These are phyloP conservation scores for Geophilus truncorum DNA, from an alignment of 2,888 invertebrate species.

Conservation along the genomic window DNA sequence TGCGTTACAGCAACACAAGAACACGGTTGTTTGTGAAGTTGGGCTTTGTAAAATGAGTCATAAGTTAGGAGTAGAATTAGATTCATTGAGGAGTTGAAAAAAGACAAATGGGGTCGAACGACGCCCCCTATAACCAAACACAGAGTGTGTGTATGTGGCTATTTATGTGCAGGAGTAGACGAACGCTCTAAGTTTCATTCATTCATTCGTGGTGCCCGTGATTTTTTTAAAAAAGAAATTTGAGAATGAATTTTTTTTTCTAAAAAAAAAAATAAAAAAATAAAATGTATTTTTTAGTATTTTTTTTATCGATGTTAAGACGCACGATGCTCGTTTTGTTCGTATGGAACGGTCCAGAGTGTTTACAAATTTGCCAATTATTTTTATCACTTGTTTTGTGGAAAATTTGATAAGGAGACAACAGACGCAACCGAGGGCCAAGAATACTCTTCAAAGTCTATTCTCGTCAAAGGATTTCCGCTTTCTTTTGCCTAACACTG, in stretches of 20 bases:
- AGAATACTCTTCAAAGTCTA: background rate
- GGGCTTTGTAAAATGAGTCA: constrained; percentile 11
- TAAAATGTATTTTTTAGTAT: background rate
- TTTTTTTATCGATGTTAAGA: too few species aligned
- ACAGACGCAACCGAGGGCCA: background rate
- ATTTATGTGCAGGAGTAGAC: background rate
- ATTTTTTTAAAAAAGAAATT: background rate
- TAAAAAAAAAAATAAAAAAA: too few species aligned
- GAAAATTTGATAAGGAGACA: constrained; percentile 5
- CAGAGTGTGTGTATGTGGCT: background rate
- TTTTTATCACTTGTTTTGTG: constrained; percentile 5
- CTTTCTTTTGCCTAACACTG: constrained; percentile 3
- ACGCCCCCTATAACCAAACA: constrained; percentile 3
- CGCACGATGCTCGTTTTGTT: background rate
- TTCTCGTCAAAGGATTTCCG: constrained; percentile 16
- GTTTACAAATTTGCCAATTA: constrained; percentile 1
- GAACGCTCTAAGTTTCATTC: background rate
- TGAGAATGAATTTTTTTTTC: background rate
- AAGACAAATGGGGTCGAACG: background rate
- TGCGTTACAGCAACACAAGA: background rate
- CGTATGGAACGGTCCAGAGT: too few species aligned
- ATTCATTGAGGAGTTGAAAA: constrained; percentile 3
- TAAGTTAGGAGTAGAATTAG: constrained; percentile 7
- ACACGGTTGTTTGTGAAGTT: background rate
- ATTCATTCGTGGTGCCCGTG: background rate